phyloP scores from a whole-genome alignment of 2,888 invertebrate species.

The Notocelia uddmanniana region DNA sequence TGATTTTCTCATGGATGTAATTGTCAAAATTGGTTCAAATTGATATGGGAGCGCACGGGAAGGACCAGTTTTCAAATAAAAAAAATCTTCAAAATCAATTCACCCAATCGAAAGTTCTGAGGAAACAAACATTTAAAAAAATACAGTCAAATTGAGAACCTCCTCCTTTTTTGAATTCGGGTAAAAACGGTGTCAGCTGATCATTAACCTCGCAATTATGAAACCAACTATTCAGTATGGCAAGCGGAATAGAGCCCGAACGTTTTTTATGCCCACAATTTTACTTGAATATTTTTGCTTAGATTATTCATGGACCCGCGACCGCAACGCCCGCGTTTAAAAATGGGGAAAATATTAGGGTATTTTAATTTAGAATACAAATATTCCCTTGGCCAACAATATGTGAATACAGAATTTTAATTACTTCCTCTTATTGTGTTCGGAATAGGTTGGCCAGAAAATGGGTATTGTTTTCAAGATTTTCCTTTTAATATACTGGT shows the following conservation, averaged over 20 bases:
- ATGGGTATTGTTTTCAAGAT: slow-evolving; percentile 69
- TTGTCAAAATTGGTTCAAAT: no score
- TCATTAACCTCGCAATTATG: no score
- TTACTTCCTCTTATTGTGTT: slow-evolving; percentile 57
- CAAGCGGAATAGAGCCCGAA: not conserved
- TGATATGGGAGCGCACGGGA: no score
- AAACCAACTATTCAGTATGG: not conserved
- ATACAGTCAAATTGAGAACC: no score
- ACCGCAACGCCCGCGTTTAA: slow-evolving; percentile 6
- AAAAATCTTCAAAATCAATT: no score
- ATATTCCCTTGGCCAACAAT: slow-evolving; percentile 46
- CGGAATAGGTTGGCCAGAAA: slow-evolving; percentile 51
- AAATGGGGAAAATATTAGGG: slow-evolving; percentile 24
- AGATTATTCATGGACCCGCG: not conserved
- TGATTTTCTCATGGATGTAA: no score
- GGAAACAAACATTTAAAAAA: no score
- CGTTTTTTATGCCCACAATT: not conserved
- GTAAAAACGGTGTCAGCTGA: no score
- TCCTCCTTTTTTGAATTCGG: no score
- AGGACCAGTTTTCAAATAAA: no score
- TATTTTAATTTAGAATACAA: slow-evolving; percentile 33
- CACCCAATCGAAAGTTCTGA: no score
- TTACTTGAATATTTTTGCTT: not conserved
- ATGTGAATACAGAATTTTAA: slow-evolving; percentile 57
- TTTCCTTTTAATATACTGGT: slow-evolving; percentile 61